Evolutionary conservation across 2,888 invertebrate species (phyloP).

Genomic region (Rotaria socialis): DNA sequence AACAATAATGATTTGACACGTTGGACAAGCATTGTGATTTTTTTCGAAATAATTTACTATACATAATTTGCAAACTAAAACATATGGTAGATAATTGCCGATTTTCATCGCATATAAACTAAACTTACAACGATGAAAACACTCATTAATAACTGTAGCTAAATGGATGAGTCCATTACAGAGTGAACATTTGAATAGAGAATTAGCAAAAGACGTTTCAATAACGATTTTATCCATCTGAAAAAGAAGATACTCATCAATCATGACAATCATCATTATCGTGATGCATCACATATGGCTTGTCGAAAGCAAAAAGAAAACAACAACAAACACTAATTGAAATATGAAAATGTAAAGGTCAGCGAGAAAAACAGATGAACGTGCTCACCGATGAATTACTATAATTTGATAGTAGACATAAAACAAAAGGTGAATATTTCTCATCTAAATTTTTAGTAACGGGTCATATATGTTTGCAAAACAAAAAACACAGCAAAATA

Average conservation of each 20-base stretch:
- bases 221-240: constrained; percentile 9
- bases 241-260: background rate
- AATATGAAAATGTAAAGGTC: background rate
- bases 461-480: background rate
- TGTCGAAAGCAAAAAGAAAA: background rate
- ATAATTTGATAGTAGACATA: background rate
- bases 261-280: background rate
- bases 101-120: background rate
- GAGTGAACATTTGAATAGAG: background rate
- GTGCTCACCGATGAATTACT: background rate
- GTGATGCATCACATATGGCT: background rate
- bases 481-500: background rate
- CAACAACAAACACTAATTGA: background rate
- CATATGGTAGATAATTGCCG: background rate
- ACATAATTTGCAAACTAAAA: constrained; percentile 33
- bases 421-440: background rate
- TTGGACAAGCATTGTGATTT: background rate
- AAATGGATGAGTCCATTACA: background rate
- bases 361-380: background rate
- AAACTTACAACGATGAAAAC: constrained; percentile 33
- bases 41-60: constrained; percentile 21
- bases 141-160: constrained; percentile 28
- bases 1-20: background rate
- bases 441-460: background rate
- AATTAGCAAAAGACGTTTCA: background rate